These are phyloP conservation scores for Sarcophaga bullata DNA, from an alignment of 1,140 invertebrate species.

Conservation along the genomic window DNA sequence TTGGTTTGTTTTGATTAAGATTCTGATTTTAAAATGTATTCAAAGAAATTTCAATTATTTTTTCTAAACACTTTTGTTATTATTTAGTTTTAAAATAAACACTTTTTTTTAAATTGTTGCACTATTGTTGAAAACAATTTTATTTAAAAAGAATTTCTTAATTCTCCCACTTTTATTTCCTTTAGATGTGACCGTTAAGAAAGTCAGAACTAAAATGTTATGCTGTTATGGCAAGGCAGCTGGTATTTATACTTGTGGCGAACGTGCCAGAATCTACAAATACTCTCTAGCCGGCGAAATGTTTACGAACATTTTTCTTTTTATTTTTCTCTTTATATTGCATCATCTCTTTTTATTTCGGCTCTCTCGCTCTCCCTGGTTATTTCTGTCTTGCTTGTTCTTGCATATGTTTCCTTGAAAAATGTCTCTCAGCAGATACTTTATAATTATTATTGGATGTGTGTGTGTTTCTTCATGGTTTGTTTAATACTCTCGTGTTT, in stretches of 20 bases:
- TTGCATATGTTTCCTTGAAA: constrained; percentile 23
- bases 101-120: not conserved
- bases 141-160: not conserved
- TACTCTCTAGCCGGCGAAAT: constrained; percentile 3
- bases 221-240: constrained; percentile 5
- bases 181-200: constrained; percentile 29
- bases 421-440: constrained; percentile 1
- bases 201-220: constrained; percentile 43
- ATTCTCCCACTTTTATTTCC: not conserved
- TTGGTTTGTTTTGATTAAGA: constrained; percentile 26
- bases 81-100: constrained; percentile 17
- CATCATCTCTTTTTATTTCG: not conserved
- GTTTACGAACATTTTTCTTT: not conserved
- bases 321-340: not conserved
- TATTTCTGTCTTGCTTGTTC: not conserved
- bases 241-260: constrained; percentile 43
- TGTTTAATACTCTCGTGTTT: not conserved
- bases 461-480: not conserved
- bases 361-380: not conserved
- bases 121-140: constrained; percentile 30
- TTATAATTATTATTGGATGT: not conserved
- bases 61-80: constrained; percentile 36
- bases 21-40: constrained; percentile 22
- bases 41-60: not conserved
- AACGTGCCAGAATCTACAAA: constrained; percentile 22